Evolutionary conservation across 2,888 invertebrate species (phyloP), one percentile per base, ranked within the genome.

Genomic region (Thymelicus lineola): DNA sequence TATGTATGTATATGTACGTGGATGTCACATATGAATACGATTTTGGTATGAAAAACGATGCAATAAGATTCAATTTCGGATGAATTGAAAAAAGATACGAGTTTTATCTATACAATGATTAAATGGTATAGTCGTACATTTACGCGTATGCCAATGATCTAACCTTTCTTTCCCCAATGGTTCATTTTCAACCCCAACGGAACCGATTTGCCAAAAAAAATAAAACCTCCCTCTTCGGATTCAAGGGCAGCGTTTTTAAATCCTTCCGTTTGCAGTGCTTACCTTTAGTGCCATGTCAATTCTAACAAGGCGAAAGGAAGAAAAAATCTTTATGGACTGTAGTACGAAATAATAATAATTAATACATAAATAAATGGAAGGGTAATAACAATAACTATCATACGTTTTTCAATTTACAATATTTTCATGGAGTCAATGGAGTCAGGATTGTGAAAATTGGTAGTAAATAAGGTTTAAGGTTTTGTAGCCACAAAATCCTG

Each of bases 191-290:
- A 55, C 64, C 64, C 64, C 55, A 64, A 64, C 64, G 64, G 64
- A 60, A 66, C 36, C 38, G 66, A 59, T 66, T 60, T 66, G 17
- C 59, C 20, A 38, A 63, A 66, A 66, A 66, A 59, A 66, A 50
- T 36, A 66, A 60, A 60, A 38, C 59, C 59, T 59, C 28, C 38
- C 59, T 55, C 28, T 36, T 66, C 48, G 36, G 62, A 62, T 58
- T 48, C 7, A 36, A 28, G 28, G 55, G 64, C 38, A 42, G 53
- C 50, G 12, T 10, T 46, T 65, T 66, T 17, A 58, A 66, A 46
- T 45, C 42, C 9, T 42, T 55, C 55, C 42, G n/a, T 45, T n/a
- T 36, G 46, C 7, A 20, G 55, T 3, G 20, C 20, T 64, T 38
- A 20, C n/a, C 17, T 42, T 64, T 6, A 64, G 36, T 20, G 10